Evolutionary conservation across 2,888 invertebrate species (phyloP).

Genomic region (Rhorus exstirpatorius): DNA sequence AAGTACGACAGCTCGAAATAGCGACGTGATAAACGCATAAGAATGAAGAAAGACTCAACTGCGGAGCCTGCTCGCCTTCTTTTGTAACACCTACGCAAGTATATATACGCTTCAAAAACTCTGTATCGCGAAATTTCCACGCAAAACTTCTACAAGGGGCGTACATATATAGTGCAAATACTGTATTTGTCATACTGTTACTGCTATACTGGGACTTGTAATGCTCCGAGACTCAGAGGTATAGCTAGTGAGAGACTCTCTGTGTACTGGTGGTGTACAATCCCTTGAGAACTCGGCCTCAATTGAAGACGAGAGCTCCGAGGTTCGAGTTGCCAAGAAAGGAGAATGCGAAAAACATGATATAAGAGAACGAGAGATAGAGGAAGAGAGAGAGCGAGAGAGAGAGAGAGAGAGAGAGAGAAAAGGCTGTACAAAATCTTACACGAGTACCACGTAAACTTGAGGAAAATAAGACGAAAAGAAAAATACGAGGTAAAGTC

Average conservation of each 20-base stretch:
- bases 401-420: constrained; percentile 70
- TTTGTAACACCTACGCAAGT: constrained; percentile 59
- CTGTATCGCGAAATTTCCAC: constrained; percentile 37
- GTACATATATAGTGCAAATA: background rate
- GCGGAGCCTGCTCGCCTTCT: constrained; percentile 29
- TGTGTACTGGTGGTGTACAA: constrained; percentile 11
- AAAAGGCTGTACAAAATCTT: constrained; percentile 69
- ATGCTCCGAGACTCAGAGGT: constrained; percentile 11
- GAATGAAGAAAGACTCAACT: constrained; percentile 13
- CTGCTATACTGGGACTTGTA: constrained; percentile 27
- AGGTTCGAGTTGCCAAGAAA: constrained; percentile 40
- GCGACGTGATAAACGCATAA: background rate
- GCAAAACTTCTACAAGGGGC: constrained; percentile 10
- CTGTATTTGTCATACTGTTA: constrained; percentile 29
- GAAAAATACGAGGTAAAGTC: constrained; percentile 38
- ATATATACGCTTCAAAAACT: constrained; percentile 39
- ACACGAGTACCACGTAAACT: constrained; percentile 57
- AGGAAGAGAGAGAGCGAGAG: constrained; percentile 56
- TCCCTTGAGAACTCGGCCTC: constrained; percentile 60
- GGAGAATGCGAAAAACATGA: constrained; percentile 50
- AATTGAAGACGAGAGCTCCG: constrained; percentile 65
- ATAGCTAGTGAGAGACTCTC: constrained; percentile 14
- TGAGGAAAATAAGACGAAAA: constrained; percentile 44
- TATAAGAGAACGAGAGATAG: constrained; percentile 41
- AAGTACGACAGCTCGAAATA: constrained; percentile 21